phyloP scores from a whole-genome alignment of 2,888 invertebrate species.

The Pandemis cinnamomeana region DNA sequence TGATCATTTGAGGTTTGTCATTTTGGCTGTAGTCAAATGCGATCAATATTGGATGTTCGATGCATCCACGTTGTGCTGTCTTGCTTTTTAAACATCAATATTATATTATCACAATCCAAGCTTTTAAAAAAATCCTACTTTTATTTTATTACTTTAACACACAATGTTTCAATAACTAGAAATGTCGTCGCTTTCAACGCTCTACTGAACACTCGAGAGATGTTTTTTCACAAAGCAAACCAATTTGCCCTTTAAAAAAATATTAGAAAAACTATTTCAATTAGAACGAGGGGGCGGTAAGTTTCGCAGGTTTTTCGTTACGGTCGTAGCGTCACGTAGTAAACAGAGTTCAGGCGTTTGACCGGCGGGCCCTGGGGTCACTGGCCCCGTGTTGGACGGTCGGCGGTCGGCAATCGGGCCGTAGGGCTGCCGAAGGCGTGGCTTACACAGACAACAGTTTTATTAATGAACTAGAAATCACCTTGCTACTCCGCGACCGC shows the following conservation, averaged over 20 bases:
- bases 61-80: too few species aligned
- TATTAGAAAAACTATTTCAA: slow-evolving; percentile 1
- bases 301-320: slow-evolving; percentile 20
- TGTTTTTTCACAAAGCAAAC: slow-evolving; percentile 4
- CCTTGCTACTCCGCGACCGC: not conserved
- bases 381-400: slow-evolving; percentile 32
- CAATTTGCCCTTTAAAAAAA: slow-evolving; percentile 14
- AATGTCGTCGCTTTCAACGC: not conserved
- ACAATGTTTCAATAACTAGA: not conserved
- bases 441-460: slow-evolving; percentile 13
- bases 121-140: not conserved
- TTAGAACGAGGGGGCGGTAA: slow-evolving; percentile 2
- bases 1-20: too few species aligned
- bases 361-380: slow-evolving; percentile 25
- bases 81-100: too few species aligned
- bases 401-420: slow-evolving; percentile 18
- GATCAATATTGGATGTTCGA: too few species aligned
- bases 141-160: not conserved
- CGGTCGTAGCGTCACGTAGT: slow-evolving; percentile 21
- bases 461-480: not conserved
- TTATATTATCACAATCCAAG: too few species aligned
- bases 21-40: too few species aligned
- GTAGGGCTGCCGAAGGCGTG: slow-evolving; percentile 20
- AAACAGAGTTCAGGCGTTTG: slow-evolving; percentile 24
- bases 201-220: slow-evolving; percentile 14